Base-by-base conservation (phyloP, 2,888 invertebrate genomes). In the Carabus problematicus region DNA sequence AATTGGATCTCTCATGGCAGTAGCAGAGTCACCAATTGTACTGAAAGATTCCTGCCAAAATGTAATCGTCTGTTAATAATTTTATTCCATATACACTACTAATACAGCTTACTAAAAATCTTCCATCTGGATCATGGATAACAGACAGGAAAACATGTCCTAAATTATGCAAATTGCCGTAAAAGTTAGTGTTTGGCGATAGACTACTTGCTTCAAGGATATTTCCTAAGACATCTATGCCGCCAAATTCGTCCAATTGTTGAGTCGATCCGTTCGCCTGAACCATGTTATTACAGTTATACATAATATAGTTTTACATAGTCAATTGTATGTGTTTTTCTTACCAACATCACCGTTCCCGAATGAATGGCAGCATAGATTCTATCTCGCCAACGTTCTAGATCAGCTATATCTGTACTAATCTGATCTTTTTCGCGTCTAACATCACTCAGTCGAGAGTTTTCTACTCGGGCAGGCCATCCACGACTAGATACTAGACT, bases 1-100 rank as follows among this genome's bases (percentile, higher is more conserved):
- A 14, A 91, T 82, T 0, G 94, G 94, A 81, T 95, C 95, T 1
- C 94, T 85, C 93, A 94, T 94, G 0, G 94, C 92, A 0, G 93
- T 93, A 0, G 92, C 87, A 0, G 91, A 88, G 77, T 94, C 94
- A 0, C 93, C 93, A 87, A 94, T 94, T 39, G 93, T 90, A 47
- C 91, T 89, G 75, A 91, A 91, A 58, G 87, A 87, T 82, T 94
- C 94, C 90, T 93, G 77, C 49, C 74, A 67, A 19, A 18, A 19
- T 49, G 8, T 45, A 43, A 42, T 12, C 43, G 4, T 9, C 8
- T 39, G 16, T 56, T 4, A 16, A 39, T 41, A 39, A n/a, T 45
- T 45, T 47, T 8, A 14, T 40, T 42, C 3, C 11, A 1, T 61
- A 29, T 3, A 29, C 29, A 29, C 0, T 45, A 14, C 9, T 14